Base-by-base conservation (phyloP, 2,888 invertebrate genomes). In the Clanis bilineata region DNA sequence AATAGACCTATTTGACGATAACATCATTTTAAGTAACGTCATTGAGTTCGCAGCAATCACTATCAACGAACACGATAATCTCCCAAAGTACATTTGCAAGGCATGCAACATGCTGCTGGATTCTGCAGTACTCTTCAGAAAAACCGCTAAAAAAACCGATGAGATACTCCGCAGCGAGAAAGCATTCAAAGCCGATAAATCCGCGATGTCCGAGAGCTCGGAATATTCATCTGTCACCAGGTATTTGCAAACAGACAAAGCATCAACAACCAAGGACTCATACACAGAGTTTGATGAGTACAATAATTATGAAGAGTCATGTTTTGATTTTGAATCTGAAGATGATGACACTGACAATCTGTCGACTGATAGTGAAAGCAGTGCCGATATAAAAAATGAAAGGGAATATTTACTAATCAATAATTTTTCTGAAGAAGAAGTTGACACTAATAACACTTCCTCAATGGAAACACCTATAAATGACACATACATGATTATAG, bases 21-120 rank as follows among this genome's bases (percentile, higher is more conserved):
- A 71, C 3, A 62, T 69, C 58, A 66, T 75, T 54, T 68, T 73
- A 2, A 22, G 55, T 4, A 59, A 69, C 10, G 60, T 76, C 2
- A 55, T 57, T 1, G 63, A 66, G 7, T 70, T 71, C 47, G 70
- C 70, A 43, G 64, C 59, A 0, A 65, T 76, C 44, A 38, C 58
- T 21, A 57, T 77, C 18, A 12, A 10, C 18, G 57, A 66, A 56
- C 43, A 64, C 45, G 76, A 77, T 59, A 61, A 65, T 15, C 59
- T 66, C 1, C 77, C 77, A 0, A 70, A 76, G 54, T 64, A 67
- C 58, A 22, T 77, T 39, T 77, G 77, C 54, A 60, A 63, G 15
- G 23, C 43, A 12, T 78, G 76, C 38, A 41, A 57, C 45, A 56
- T 61, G 1, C 44, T 72, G 18, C 61, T 77, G 1, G 61, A 67